phyloP scores from a whole-genome alignment of 2,797 vertebrate species.

The Odontamblyopus lacepedii region DNA sequence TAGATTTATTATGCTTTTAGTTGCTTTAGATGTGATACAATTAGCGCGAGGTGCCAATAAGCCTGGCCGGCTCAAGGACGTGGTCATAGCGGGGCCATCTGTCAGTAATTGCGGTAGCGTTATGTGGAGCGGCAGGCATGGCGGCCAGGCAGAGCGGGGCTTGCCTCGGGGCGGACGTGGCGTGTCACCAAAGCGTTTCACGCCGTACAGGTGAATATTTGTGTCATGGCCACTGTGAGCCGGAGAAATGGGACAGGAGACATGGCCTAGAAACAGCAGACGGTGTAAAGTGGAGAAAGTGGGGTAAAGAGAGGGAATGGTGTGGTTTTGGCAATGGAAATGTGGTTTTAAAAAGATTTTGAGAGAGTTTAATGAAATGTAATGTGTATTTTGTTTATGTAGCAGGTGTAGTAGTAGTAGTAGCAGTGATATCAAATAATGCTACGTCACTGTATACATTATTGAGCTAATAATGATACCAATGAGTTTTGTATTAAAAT shows the following conservation, averaged over 20 bases:
- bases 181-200: constrained; percentile 68
- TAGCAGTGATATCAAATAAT: no score
- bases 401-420: no score
- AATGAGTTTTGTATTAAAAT: no score
- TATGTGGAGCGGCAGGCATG: constrained; percentile 58
- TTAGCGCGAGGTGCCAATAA: constrained; percentile 94
- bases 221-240: constrained; percentile 44
- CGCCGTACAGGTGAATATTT: constrained; percentile 68
- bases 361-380: not conserved
- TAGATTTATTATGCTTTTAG: constrained; percentile 99
- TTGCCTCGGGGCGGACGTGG: constrained; percentile 72
- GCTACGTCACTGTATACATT: no score
- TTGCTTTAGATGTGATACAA: constrained; percentile 95
- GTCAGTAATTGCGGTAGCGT: constrained; percentile 93
- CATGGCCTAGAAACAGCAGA: constrained; percentile 53
- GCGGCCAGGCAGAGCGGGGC: constrained; percentile 32
- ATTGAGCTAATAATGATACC: no score
- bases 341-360: not conserved
- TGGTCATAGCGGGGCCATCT: constrained; percentile 87
- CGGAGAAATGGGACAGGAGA: constrained; percentile 43
- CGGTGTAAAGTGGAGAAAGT: not conserved
- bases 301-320: not conserved
- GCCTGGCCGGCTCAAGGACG: constrained; percentile 88
- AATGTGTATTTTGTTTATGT: not conserved
- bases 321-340: not conserved